These are phyloP conservation scores for Drosophila subsilvestris DNA, from an alignment of 2,888 invertebrate species.

Conservation along the genomic window DNA sequence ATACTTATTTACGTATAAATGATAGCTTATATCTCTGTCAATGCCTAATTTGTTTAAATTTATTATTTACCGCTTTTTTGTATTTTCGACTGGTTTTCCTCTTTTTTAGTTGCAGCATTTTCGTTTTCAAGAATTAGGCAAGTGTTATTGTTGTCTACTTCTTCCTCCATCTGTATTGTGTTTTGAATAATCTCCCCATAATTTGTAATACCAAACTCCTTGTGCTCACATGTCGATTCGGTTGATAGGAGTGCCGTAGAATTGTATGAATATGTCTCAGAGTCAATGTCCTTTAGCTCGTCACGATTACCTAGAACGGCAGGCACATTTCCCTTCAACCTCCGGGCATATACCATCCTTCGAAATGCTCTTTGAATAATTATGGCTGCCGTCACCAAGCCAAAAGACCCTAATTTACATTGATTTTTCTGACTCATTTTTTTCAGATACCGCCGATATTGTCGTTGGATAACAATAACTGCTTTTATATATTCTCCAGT, in stretches of 20 bases:
- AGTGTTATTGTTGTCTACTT: slow-evolving; percentile 63
- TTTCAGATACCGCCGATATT: slow-evolving; percentile 63
- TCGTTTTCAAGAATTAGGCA: slow-evolving; percentile 39
- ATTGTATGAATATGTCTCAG: slow-evolving; percentile 77
- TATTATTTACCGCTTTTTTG: slow-evolving; percentile 29
- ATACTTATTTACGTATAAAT: no score
- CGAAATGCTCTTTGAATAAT: slow-evolving; percentile 87
- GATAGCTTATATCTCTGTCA: no score
- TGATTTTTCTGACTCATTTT: slow-evolving; percentile 29
- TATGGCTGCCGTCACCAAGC: slow-evolving; percentile 71
- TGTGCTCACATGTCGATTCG: slow-evolving; percentile 59
- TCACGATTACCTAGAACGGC: slow-evolving; percentile 46
- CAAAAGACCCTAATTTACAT: slow-evolving; percentile 28
- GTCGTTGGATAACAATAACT: slow-evolving; percentile 73
- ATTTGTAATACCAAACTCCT: slow-evolving; percentile 47
- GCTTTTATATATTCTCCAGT: slow-evolving; percentile 67
- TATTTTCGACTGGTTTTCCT: slow-evolving; percentile 19
- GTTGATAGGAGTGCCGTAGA: slow-evolving; percentile 77
- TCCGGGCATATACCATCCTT: slow-evolving; percentile 61
- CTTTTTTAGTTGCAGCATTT: slow-evolving; percentile 26
- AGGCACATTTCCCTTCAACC: slow-evolving; percentile 36
- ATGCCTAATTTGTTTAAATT: background rate
- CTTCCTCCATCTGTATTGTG: slow-evolving; percentile 62
- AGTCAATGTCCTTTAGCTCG: slow-evolving; percentile 70
- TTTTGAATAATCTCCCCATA: slow-evolving; percentile 62